phyloP scores from a whole-genome alignment of 2,113 vertebrate genomes.

The Amphiprion ocellaris region DNA sequence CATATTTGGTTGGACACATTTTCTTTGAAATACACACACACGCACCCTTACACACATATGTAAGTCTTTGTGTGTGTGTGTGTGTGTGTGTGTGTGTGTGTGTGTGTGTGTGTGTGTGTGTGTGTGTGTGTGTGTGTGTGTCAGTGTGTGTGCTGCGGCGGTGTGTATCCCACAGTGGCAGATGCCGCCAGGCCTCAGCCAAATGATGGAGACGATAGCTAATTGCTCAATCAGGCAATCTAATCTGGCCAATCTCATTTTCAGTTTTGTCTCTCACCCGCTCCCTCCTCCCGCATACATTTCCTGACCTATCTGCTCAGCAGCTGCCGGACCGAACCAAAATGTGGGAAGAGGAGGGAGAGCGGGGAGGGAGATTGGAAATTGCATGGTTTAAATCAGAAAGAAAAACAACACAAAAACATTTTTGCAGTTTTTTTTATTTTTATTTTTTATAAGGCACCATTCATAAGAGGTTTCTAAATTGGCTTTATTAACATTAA shows the following conservation, averaged over 20 bases:
- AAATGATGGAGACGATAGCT: constrained; percentile 77
- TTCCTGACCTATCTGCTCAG: constrained; percentile 60
- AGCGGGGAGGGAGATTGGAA: not conserved
- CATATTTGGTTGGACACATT: constrained; percentile 26
- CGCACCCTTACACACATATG: constrained; percentile 11
- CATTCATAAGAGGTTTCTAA: too few species aligned
- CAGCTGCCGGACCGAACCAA: constrained; percentile 66
- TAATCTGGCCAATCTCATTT: constrained; percentile 81
- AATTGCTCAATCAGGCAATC: constrained; percentile 82
- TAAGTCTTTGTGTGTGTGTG: constrained; percentile 11
- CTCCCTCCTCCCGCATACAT: constrained; percentile 15
- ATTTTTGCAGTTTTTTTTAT: too few species aligned
- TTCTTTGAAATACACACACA: constrained; percentile 13
- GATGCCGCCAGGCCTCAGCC: constrained; percentile 68
- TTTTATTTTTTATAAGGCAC: too few species aligned
- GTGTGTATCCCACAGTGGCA: constrained; percentile 67
- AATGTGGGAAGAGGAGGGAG: constrained; percentile 11
- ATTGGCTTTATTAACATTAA: too few species aligned
- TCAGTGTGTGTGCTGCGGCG: not conserved
- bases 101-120: constrained; percentile 27
- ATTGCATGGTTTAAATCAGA: too few species aligned
- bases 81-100: constrained; percentile 29
- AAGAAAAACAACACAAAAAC: too few species aligned
- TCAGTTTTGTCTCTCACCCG: constrained; percentile 50
- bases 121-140: constrained; percentile 33